Percentiles rank a stretch among this genome's conserved stretches.
phyloP scores from a whole-genome alignment of 2,888 invertebrate species.

The Nasonovia ribisnigri region DNA sequence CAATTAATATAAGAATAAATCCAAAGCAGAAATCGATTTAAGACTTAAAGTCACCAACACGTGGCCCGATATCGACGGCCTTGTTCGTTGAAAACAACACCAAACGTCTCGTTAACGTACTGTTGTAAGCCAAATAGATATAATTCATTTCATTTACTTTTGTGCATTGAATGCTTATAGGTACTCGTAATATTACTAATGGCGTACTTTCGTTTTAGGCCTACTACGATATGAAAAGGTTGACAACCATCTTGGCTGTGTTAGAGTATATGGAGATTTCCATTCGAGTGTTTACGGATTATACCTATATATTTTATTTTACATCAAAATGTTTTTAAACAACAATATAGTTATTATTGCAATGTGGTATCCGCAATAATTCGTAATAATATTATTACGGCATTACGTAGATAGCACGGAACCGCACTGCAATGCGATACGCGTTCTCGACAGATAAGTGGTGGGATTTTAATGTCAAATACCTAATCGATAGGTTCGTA shows the following conservation, averaged over 20 bases:
- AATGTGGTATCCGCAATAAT: not conserved
- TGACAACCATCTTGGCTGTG: too few species aligned
- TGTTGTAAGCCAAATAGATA: too few species aligned
- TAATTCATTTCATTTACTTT: too few species aligned
- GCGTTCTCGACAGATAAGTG: not conserved
- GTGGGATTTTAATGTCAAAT: not conserved
- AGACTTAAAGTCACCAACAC: not conserved
- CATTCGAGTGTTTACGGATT: not conserved
- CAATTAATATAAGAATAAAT: not conserved
- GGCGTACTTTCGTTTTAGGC: too few species aligned
- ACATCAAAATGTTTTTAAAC: not conserved
- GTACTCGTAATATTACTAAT: too few species aligned
- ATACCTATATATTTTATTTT: not conserved
- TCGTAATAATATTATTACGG: not conserved
- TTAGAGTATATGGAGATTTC: not conserved
- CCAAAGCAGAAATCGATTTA: not conserved
- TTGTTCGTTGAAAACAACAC: not conserved
- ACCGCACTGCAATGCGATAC: not conserved
- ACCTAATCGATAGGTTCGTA: not conserved
- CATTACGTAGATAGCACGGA: not conserved
- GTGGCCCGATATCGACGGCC: not conserved
- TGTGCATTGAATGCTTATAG: too few species aligned
- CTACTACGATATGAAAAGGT: too few species aligned
- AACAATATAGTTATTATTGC: not conserved
- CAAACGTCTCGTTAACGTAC: not conserved